phyloP scores from a whole-genome alignment of 2,888 invertebrate species.

The Sarcophaga carnaria region DNA sequence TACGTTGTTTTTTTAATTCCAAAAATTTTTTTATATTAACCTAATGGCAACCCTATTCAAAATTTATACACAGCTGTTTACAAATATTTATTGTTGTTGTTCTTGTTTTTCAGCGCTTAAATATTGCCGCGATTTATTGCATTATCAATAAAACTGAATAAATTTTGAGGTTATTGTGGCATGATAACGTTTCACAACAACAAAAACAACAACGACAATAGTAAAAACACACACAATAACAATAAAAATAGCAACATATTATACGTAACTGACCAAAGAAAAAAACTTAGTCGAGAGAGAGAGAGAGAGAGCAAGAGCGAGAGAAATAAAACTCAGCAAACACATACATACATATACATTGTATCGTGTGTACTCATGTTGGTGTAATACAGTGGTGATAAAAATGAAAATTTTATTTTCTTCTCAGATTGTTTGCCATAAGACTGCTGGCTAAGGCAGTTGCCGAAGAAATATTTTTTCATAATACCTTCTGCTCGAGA shows the following conservation, averaged over 20 bases:
- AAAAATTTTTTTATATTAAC: too few relatives aligned
- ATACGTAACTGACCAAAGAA: constrained; percentile 53
- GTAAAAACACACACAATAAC: background rate
- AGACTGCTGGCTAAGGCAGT: too few relatives aligned
- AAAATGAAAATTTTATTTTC: too few relatives aligned
- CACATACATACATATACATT: too few relatives aligned
- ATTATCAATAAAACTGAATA: constrained; percentile 81
- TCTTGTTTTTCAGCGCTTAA: background rate
- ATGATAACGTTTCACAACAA: constrained; percentile 72
- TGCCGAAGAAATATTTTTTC: too few relatives aligned
- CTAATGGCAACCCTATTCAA: constrained; percentile 18
- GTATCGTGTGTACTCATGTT: too few relatives aligned
- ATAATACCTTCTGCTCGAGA: too few relatives aligned
- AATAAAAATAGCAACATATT: constrained; percentile 41
- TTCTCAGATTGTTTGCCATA: too few relatives aligned
- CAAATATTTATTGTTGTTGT: constrained; percentile 32
- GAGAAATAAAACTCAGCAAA: background rate
- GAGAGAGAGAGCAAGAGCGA: background rate
- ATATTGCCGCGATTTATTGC: constrained; percentile 74
- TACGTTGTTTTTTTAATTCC: background rate
- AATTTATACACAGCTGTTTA: constrained; percentile 7
- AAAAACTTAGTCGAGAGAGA: background rate
- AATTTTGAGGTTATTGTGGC: constrained; percentile 81
- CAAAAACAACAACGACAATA: constrained; percentile 18
- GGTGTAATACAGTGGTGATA: too few relatives aligned